Percentiles rank a stretch among this genome's conserved stretches.
Conservation (phyloP, 1,140 invertebrate genomes). For the Scylla paramamosain region DNA sequence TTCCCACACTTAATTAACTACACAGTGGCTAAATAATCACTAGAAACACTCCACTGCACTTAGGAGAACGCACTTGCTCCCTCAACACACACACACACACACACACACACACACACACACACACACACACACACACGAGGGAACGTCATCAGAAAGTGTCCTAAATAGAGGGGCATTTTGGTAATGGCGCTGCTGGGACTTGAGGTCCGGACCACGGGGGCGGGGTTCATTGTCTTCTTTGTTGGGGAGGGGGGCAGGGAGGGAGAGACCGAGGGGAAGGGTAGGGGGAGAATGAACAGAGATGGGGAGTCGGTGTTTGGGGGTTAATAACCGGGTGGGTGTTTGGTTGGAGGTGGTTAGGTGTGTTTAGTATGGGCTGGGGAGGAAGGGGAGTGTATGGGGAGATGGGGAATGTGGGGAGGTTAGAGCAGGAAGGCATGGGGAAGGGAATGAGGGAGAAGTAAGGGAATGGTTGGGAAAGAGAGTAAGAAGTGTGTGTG, state of each 20-base stretch:
- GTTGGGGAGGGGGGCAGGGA: neutral
- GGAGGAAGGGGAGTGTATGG: neutral
- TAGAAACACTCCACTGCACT: too few relatives aligned
- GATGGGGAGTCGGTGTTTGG: neutral
- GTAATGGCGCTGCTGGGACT: neutral
- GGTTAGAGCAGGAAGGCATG: neutral
- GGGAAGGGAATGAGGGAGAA: neutral
- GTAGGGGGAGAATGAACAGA: neutral
- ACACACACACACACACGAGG: neutral
- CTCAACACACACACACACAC: constrained; percentile 1
- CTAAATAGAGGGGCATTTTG: neutral
- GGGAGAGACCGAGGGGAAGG: neutral
- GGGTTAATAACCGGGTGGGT: too few relatives aligned
- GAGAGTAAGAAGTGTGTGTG: neutral
- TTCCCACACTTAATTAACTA: neutral
- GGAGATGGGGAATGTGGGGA: neutral
- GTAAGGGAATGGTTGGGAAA: neutral
- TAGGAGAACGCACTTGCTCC: neutral
- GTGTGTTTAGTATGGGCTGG: neutral
- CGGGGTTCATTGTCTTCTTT: neutral
- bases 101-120: constrained; percentile 12
- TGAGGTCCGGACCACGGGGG: neutral
- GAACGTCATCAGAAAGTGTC: neutral
- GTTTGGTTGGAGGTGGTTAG: neutral
- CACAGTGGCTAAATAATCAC: neutral